phyloP scores from a whole-genome alignment of 2,113 vertebrate species.

The Aplodontia rufa region DNA sequence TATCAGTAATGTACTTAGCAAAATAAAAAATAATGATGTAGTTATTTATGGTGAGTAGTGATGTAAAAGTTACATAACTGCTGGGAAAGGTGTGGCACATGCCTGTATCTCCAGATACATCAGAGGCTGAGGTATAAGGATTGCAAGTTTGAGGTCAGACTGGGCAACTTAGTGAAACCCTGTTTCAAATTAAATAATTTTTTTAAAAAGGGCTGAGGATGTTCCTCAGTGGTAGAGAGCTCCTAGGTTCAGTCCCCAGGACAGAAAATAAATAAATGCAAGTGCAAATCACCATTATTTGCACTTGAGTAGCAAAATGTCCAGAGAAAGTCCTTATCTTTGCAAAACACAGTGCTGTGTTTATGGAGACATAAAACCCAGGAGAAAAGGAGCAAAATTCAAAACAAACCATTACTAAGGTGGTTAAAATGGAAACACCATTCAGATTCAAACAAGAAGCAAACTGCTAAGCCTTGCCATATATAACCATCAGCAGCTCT shows the following conservation, averaged over 20 bases:
- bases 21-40: background rate
- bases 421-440: background rate
- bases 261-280: no score
- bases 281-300: background rate
- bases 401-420: background rate
- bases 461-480: background rate
- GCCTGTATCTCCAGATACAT: background rate
- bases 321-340: constrained; percentile 35
- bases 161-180: background rate
- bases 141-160: background rate
- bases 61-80: background rate
- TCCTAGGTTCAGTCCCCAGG: background rate
- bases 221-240: background rate
- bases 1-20: background rate
- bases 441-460: background rate
- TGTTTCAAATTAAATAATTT: background rate
- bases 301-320: constrained; percentile 32
- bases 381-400: constrained; percentile 14
- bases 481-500: background rate
- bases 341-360: constrained; percentile 32
- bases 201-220: no score
- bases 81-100: background rate
- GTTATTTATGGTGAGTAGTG: background rate
- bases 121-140: background rate
- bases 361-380: constrained; percentile 32